Base-by-base conservation (phyloP, 2,113 vertebrate genomes). In the Synodontis membranacea region DNA sequence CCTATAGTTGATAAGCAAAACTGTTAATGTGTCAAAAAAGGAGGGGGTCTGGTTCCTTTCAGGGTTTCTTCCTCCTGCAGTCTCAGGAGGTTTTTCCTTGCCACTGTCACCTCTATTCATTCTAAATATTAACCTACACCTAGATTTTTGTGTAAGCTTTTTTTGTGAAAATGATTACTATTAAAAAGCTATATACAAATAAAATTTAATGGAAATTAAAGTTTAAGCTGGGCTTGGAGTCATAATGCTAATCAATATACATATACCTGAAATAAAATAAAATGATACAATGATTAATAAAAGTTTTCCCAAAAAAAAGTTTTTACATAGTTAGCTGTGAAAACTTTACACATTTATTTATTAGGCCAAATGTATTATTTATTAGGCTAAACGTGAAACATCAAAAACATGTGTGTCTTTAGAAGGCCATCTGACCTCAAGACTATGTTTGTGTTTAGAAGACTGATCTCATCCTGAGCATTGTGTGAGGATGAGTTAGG, bases 1-100 rank as follows among this genome's bases (percentile, higher is more conserved):
- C 62, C 70, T 62, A 56, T 46, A 82, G 70, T 85, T 76, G 34
- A 54, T 62, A 81, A 82, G 70, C 3, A 60, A 50, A 80, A 42
- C 34, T 37, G 23, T 56, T 11, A 80, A 88, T 9, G 14, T 23
- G 19, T 19, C 3, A 9, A 31, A 75, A 25, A 31, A 52, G 8
- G 28, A n/a, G n/a, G n/a, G 31, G 8, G 34, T 68, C 64, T 34
- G 31, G 64, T 66, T 34, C 17, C 66, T 21, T 10, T 46, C 23
- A 48, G n/a, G 42, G 25, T 75, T 75, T 75, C 23, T 14, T 23
- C 19, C 37, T 72, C 68, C 23, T 28, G 39, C 2, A 1, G 14
- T 39, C 37, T 42, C 39, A 5, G 39, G 42, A 28, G 0, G 5
- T 50, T n/a, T 76, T 75, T 75, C 5, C 28, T 50, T 14, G 39